Evolutionary conservation across 2,888 invertebrate species (phyloP).

Genomic region (Dryadula phaetusa): DNA sequence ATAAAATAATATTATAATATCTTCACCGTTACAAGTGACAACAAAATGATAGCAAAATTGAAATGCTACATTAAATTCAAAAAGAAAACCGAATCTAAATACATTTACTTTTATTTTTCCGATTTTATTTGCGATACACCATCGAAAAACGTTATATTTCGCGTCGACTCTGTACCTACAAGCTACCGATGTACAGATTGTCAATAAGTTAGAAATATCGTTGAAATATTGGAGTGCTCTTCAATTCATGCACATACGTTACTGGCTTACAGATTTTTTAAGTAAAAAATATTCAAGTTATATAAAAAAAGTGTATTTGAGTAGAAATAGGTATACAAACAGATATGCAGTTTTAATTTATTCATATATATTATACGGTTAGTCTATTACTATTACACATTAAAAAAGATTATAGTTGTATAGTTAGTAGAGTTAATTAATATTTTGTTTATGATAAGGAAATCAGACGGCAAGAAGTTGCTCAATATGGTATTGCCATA

Average conservation of each 20-base stretch:
- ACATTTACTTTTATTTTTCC: neutral
- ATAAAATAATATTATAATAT: too few relatives aligned
- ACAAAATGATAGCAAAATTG: neutral
- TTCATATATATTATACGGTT: neutral
- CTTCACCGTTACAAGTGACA: too few relatives aligned
- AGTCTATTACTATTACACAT: too few relatives aligned
- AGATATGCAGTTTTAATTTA: neutral
- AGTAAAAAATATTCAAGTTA: neutral
- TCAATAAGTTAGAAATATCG: constrained; percentile 16
- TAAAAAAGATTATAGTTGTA: too few relatives aligned
- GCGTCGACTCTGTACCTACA: neutral
- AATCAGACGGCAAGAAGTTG: too few relatives aligned
- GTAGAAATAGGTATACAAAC: neutral
- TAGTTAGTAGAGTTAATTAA: too few relatives aligned
- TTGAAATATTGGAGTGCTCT: constrained; percentile 15
- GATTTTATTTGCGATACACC: neutral
- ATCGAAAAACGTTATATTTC: neutral
- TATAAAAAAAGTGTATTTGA: neutral
- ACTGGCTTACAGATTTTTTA: neutral
- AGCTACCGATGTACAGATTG: neutral
- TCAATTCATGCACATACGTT: constrained; percentile 18
- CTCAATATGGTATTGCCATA: too few relatives aligned
- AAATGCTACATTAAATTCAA: neutral
- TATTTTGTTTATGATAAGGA: too few relatives aligned
- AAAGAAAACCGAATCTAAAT: neutral